Evolutionary conservation across 2,113 vertebrate species (phyloP).

Genomic region (Epinephelus cyanopodus): DNA sequence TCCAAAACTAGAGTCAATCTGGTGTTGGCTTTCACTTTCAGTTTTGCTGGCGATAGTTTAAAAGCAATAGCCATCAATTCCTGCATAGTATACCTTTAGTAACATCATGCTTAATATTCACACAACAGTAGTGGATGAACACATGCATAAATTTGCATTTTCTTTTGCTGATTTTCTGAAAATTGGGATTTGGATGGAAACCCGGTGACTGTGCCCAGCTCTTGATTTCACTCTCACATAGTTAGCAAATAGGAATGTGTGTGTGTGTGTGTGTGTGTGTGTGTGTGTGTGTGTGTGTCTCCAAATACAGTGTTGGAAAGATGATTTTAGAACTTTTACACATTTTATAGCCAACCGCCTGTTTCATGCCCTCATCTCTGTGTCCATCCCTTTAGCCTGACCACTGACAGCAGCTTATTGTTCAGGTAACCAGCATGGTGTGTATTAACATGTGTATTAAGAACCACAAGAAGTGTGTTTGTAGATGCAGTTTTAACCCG

Average conservation of each 20-base stretch:
- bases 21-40: no score
- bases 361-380: constrained; percentile 53
- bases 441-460: constrained; percentile 8
- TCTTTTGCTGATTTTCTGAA: no score
- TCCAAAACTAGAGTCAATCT: no score
- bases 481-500: not conserved
- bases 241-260: not conserved
- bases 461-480: constrained; percentile 8
- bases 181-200: not conserved
- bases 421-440: constrained; percentile 75
- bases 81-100: no score
- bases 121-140: no score
- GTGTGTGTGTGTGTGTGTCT: not conserved
- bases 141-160: no score
- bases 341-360: constrained; percentile 31
- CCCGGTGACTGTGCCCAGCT: not conserved
- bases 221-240: not conserved
- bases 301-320: not conserved
- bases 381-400: constrained; percentile 66
- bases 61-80: no score
- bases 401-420: constrained; percentile 51
- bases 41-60: no score
- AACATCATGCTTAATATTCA: no score
- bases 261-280: not conserved
- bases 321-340: not conserved